Percentiles rank a stretch among this genome's conserved stretches.
Evolutionary conservation across 2,797 vertebrate genomes (phyloP).

Genomic region (Scarus forsteni): DNA sequence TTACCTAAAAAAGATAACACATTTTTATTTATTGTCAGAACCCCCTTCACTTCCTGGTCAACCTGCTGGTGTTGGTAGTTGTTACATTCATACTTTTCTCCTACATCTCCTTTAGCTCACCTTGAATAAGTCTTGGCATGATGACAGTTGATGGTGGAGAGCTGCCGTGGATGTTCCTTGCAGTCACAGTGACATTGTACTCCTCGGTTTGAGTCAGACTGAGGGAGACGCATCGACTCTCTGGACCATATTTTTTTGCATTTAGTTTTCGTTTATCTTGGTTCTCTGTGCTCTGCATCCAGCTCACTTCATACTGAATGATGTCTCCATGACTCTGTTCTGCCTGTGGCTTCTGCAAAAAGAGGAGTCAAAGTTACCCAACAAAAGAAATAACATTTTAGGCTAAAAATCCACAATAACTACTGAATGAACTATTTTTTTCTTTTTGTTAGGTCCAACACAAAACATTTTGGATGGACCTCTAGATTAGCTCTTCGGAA

Average conservation of each 20-base stretch:
- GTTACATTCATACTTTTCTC: too few species aligned
- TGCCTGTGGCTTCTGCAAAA: constrained; percentile 47
- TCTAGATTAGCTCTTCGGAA: too few species aligned
- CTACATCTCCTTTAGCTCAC: constrained; percentile 39
- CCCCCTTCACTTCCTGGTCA: too few species aligned
- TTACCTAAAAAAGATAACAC: constrained; percentile 52
- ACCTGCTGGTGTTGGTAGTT: too few species aligned
- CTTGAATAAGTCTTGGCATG: constrained; percentile 33
- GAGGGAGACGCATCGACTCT: constrained; percentile 10
- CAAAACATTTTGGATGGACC: too few species aligned
- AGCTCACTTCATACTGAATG: constrained; percentile 67
- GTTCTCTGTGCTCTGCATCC: constrained; percentile 5
- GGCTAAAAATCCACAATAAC: too few species aligned
- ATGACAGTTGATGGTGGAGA: constrained; percentile 69
- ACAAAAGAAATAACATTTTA: too few species aligned
- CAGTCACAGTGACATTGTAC: constrained; percentile 59
- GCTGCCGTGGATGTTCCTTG: constrained; percentile 65
- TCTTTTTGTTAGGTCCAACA: too few species aligned
- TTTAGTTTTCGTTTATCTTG: not conserved
- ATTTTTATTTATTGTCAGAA: too few species aligned
- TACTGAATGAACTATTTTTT: too few species aligned
- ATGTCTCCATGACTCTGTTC: constrained; percentile 77
- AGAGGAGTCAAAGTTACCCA: not conserved
- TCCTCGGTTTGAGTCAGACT: constrained; percentile 13
- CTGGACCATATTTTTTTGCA: not conserved